A percentile compares a stretch with the other conserved stretches of the same genome.
phyloP scores from a whole-genome alignment of 2,888 invertebrate genomes.

The Thymelicus lineola region DNA sequence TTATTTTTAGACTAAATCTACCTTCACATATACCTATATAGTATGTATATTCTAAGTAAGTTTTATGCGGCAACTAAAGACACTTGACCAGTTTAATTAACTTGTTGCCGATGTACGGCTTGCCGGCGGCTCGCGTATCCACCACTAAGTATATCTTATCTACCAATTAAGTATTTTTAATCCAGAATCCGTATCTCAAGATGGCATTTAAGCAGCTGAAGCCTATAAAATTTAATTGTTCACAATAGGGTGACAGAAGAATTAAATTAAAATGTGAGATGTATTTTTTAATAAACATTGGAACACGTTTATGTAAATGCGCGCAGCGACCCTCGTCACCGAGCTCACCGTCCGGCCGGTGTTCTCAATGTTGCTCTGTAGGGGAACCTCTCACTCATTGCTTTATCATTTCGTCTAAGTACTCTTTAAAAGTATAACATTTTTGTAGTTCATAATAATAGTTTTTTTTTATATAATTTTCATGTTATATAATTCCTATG shows the following conservation, averaged over 20 bases:
- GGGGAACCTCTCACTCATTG: slow-evolving; percentile 13
- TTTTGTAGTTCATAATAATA: too few species aligned
- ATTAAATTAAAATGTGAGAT: slow-evolving; percentile 35
- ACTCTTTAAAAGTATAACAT: too few species aligned
- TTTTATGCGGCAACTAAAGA: not conserved
- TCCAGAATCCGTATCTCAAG: slow-evolving; percentile 21
- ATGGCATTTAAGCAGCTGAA: slow-evolving; percentile 27
- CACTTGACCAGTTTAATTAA: slow-evolving; percentile 1
- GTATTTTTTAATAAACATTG: slow-evolving; percentile 45
- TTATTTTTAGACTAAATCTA: too few species aligned
- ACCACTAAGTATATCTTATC: slow-evolving; percentile 23
- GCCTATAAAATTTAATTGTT: slow-evolving; percentile 35
- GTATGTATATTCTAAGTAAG: not conserved
- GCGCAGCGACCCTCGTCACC: slow-evolving; percentile 48
- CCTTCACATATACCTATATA: too few species aligned
- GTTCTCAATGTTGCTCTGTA: slow-evolving; percentile 3
- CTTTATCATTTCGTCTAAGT: too few species aligned
- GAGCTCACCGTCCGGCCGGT: not conserved
- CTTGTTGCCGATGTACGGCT: not conserved
- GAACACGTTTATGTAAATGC: slow-evolving; percentile 50
- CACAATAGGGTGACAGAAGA: slow-evolving; percentile 25
- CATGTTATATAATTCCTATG: too few species aligned
- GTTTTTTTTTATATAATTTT: too few species aligned
- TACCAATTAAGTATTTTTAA: slow-evolving; percentile 16
- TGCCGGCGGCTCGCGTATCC: not conserved